These are phyloP conservation scores for Digitonthophagus gazella DNA, from an alignment of 2,888 invertebrate species.

Conservation along the genomic window DNA sequence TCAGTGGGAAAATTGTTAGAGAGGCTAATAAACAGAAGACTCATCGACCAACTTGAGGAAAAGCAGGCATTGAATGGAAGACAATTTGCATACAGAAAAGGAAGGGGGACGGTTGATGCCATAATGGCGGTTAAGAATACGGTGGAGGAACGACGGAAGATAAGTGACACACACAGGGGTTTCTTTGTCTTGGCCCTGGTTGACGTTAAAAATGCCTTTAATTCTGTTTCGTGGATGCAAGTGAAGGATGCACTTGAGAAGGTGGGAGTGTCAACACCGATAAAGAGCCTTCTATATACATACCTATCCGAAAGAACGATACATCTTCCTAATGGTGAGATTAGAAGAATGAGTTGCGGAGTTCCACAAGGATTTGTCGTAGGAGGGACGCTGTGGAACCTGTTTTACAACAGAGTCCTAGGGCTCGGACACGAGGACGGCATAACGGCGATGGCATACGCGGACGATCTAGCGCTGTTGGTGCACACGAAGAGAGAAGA, in stretches of 20 bases:
- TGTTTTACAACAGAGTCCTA: too few relatives aligned
- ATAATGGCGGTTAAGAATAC: not conserved
- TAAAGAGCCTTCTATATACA: not conserved
- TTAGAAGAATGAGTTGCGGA: not conserved
- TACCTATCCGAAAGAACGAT: not conserved
- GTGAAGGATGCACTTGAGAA: not conserved
- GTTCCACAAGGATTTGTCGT: not conserved
- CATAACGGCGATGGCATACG: too few relatives aligned
- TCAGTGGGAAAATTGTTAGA: not conserved
- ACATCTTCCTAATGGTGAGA: not conserved
- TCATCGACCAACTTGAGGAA: not conserved
- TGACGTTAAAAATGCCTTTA: not conserved
- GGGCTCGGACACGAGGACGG: not conserved
- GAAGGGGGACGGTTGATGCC: not conserved
- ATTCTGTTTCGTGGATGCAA: not conserved
- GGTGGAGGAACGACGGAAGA: not conserved
- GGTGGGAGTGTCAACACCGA: not conserved
- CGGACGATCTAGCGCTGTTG: too few relatives aligned
- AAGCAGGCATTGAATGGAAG: too few relatives aligned
- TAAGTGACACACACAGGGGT: not conserved
- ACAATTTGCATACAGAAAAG: not conserved
- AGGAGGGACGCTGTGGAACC: not conserved
- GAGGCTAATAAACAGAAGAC: not conserved
- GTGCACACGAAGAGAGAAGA: too few relatives aligned
- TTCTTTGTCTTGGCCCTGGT: not conserved